phyloP scores from a whole-genome alignment of 2,797 vertebrate species.

The Myripristis jacobus region DNA sequence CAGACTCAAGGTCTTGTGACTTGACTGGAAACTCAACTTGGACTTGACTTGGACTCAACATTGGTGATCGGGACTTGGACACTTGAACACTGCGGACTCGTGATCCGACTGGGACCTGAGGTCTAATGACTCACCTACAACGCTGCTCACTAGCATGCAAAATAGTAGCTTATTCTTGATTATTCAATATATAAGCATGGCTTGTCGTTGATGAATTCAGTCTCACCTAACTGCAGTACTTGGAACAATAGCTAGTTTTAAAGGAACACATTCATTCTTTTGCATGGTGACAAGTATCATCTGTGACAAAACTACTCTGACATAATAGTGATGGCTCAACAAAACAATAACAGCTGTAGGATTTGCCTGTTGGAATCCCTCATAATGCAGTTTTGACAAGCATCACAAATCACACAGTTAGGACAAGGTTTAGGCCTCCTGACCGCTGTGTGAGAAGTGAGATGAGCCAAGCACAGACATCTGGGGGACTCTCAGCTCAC shows the following conservation, averaged over 20 bases:
- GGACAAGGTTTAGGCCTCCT: conserved; percentile 14
- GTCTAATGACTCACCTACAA: too few species aligned
- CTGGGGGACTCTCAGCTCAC: conserved; percentile 32
- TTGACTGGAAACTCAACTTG: too few species aligned
- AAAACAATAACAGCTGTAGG: conserved; percentile 42
- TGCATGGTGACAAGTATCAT: neutral
- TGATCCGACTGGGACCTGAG: too few species aligned
- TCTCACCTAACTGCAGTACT: neutral
- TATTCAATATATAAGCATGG: neutral
- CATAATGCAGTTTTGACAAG: conserved; percentile 19
- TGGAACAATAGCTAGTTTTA: neutral
- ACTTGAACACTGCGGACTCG: too few species aligned
- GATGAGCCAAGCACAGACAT: conserved; percentile 43
- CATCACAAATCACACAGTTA: conserved; percentile 28
- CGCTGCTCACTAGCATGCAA: too few species aligned
- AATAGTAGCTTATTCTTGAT: too few species aligned
- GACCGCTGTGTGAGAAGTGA: conserved; percentile 15
- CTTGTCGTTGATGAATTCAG: neutral
- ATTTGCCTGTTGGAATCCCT: neutral
- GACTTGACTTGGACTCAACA: too few species aligned
- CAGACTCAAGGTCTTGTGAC: too few species aligned
- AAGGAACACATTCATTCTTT: neutral
- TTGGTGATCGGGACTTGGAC: too few species aligned
- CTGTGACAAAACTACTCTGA: neutral
- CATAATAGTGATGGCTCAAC: neutral